Evolutionary conservation across 2,113 vertebrate species (phyloP).

Genomic region (Struthio camelus): DNA sequence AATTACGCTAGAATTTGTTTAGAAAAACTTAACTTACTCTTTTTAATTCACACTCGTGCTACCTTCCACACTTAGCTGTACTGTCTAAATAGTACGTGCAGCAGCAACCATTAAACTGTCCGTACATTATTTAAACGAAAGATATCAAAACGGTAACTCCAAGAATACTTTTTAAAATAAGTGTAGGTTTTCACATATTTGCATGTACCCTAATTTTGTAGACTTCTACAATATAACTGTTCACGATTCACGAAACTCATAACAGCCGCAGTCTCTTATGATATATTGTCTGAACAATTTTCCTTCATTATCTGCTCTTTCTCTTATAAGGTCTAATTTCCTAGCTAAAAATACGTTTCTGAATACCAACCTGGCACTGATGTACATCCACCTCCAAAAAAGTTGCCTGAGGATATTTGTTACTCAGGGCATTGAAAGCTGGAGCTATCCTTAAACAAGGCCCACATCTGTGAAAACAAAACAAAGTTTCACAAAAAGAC

Average conservation of each 20-base stretch:
- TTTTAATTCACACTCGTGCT: neutral
- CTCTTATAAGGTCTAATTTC: neutral
- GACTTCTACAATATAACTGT: neutral
- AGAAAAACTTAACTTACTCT: neutral
- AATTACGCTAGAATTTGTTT: neutral
- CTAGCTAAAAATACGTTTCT: neutral
- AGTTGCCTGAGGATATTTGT: conserved; percentile 91
- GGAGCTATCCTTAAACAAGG: conserved; percentile 95
- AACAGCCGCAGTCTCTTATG: neutral
- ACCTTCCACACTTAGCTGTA: rapidly evolving
- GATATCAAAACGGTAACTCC: neutral
- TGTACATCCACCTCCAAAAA: conserved; percentile 96
- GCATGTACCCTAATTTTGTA: neutral
- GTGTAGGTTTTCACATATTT: neutral
- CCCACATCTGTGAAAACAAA: conserved; percentile 79
- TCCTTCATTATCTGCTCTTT: neutral
- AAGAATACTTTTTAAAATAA: neutral
- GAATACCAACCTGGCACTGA: conserved; percentile 87
- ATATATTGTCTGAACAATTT: no score
- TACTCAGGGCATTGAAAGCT: conserved; percentile 90
- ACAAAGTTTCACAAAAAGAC: no score
- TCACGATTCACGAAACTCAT: rapidly evolving
- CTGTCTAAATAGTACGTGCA: neutral
- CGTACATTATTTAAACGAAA: rapidly evolving
- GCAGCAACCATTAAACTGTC: neutral